These are phyloP conservation scores for Megaleporinus macrocephalus DNA, from an alignment of 2,113 vertebrate genomes.

Conservation along the genomic window DNA sequence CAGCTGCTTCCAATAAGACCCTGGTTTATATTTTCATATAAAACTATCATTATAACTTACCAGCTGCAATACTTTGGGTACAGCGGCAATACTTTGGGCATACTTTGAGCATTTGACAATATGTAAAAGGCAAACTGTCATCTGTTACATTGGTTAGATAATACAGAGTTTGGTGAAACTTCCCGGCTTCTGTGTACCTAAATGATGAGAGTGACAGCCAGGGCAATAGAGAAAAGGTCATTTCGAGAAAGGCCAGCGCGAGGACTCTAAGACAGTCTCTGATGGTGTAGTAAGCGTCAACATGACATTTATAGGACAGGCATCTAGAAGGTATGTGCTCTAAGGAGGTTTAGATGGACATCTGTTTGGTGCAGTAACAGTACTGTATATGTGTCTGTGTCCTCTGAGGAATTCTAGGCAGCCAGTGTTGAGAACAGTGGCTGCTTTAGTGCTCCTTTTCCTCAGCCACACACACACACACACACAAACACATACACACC, in stretches of 20 bases:
- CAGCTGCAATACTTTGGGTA: too few species aligned
- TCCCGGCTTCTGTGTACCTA: too few species aligned
- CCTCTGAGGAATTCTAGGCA: conserved; percentile 43
- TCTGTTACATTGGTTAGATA: too few species aligned
- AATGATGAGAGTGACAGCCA: too few species aligned
- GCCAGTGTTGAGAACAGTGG: conserved; percentile 59
- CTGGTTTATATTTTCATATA: too few species aligned
- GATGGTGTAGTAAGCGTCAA: conserved; percentile 13
- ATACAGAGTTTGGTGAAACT: too few species aligned
- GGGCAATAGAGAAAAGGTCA: neutral
- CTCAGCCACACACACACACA: conserved; percentile 62
- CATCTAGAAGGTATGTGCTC: conserved; percentile 20
- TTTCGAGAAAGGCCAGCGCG: neutral
- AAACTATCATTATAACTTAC: too few species aligned
- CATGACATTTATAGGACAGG: conserved; percentile 29
- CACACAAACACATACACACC: conserved; percentile 61
- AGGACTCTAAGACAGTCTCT: neutral
- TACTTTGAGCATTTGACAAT: too few species aligned
- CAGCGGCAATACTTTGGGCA: too few species aligned
- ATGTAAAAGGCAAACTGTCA: too few species aligned
- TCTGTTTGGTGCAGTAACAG: conserved; percentile 26
- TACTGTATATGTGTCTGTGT: conserved; percentile 25
- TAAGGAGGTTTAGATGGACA: conserved; percentile 33
- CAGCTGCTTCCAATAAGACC: too few species aligned
- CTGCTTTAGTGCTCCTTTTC: conserved; percentile 54